phyloP scores from a whole-genome alignment of 2,888 invertebrate species.

The Ferdinandea cuprea region DNA sequence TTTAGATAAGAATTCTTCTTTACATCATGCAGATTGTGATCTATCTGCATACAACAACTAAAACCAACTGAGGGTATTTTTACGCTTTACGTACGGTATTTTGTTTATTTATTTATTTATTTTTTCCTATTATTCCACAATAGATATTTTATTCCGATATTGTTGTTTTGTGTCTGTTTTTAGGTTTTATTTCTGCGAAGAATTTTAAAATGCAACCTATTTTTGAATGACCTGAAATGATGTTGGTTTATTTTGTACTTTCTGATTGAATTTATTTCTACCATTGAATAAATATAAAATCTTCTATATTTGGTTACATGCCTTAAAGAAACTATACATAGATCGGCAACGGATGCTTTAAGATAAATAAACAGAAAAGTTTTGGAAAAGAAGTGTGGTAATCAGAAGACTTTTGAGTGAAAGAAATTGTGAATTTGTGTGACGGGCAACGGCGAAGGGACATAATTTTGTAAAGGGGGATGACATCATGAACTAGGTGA shows the following conservation, averaged over 20 bases:
- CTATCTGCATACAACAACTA: conserved; percentile 17
- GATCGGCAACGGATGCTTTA: not conserved
- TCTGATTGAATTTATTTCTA: not conserved
- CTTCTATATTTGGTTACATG: not conserved
- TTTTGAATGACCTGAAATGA: conserved; percentile 42
- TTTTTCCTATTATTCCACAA: conserved; percentile 12
- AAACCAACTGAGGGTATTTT: conserved; percentile 13
- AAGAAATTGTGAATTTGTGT: not conserved
- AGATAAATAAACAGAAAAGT: not conserved
- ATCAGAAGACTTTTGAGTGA: not conserved
- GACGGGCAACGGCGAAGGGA: no score
- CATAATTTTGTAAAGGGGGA: no score
- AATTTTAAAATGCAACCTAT: conserved; percentile 29
- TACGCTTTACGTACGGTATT: not conserved
- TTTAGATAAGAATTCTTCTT: conserved; percentile 33
- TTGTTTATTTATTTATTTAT: not conserved
- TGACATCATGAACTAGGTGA: no score
- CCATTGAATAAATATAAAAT: not conserved
- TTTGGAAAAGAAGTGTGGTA: not conserved
- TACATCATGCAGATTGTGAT: not conserved
- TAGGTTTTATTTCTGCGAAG: not conserved
- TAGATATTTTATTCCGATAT: not conserved
- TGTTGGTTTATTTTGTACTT: not conserved
- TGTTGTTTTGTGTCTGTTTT: not conserved
- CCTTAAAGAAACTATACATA: not conserved